Conservation (phyloP, 2,797 vertebrate species). For the Streptopelia turtur region DNA sequence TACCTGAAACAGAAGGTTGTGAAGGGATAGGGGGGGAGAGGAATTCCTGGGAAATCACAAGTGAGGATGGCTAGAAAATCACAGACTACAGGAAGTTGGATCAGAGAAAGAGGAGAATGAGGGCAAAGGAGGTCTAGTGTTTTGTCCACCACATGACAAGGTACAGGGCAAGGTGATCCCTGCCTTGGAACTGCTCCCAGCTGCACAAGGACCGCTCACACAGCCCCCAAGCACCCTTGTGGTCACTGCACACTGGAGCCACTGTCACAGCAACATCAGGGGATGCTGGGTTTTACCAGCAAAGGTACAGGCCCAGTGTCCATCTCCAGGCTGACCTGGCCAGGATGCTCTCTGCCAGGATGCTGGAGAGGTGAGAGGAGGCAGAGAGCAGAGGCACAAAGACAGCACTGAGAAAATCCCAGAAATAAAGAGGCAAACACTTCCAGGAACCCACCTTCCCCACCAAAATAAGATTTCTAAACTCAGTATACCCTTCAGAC, state of each 20-base stretch:
- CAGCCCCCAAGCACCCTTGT: accelerated
- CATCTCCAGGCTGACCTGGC: neutral
- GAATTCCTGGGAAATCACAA: neutral
- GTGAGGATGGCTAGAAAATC: neutral
- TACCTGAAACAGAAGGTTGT: neutral
- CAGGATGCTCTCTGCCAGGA: neutral
- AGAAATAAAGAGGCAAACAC: neutral
- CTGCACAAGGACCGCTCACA: accelerated
- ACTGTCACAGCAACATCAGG: neutral
- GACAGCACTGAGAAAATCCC: neutral
- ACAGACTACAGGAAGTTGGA: neutral
- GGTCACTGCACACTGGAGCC: neutral
- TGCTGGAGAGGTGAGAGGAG: neutral
- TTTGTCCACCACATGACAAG: neutral
- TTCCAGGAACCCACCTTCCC: neutral
- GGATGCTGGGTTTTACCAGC: neutral
- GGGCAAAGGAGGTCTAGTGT: neutral
- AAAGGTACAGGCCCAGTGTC: neutral
- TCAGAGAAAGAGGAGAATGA: neutral
- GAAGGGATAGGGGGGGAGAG: neutral
- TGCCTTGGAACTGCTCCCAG: neutral
- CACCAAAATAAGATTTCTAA: neutral
- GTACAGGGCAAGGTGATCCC: neutral
- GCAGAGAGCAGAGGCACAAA: neutral
- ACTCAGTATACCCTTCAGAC: neutral